These are phyloP conservation scores for Archegozetes longisetosus DNA, from an alignment of 1,140 invertebrate genomes.

Conservation along the genomic window DNA sequence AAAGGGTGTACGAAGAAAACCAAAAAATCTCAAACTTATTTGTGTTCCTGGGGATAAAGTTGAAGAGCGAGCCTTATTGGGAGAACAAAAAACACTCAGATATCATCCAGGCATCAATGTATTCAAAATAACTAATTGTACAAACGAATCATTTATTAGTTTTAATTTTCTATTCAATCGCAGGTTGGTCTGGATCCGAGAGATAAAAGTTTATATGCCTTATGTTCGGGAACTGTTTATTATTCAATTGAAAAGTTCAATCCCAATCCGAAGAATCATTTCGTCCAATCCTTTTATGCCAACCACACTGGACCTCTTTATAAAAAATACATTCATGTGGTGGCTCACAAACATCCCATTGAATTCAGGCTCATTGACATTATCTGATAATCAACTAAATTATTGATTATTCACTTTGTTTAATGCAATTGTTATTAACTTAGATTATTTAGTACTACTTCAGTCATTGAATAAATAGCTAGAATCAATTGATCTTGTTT, in stretches of 20 bases:
- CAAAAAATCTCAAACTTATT: neutral
- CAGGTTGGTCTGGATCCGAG: slow-evolving; percentile 6
- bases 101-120: slow-evolving; percentile 12
- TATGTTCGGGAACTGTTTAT: slow-evolving; percentile 4
- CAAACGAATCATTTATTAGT: too few species aligned
- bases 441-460: too few species aligned
- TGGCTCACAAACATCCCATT: neutral
- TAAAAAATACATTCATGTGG: slow-evolving; percentile 10
- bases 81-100: slow-evolving; percentile 4
- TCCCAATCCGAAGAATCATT: neutral
- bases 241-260: slow-evolving; percentile 9
- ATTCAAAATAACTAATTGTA: too few species aligned
- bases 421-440: too few species aligned
- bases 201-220: slow-evolving; percentile 9
- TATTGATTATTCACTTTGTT: too few species aligned
- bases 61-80: slow-evolving; percentile 6
- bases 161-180: too few species aligned
- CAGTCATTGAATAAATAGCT: too few species aligned
- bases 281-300: slow-evolving; percentile 1
- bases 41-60: slow-evolving; percentile 6
- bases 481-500: too few species aligned
- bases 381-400: neutral
- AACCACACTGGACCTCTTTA: neutral
- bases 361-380: slow-evolving; percentile 10
- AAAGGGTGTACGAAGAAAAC: neutral